Evolutionary conservation across 2,797 vertebrate genomes (phyloP).

Genomic region (Triplophysa bombifrons): DNA sequence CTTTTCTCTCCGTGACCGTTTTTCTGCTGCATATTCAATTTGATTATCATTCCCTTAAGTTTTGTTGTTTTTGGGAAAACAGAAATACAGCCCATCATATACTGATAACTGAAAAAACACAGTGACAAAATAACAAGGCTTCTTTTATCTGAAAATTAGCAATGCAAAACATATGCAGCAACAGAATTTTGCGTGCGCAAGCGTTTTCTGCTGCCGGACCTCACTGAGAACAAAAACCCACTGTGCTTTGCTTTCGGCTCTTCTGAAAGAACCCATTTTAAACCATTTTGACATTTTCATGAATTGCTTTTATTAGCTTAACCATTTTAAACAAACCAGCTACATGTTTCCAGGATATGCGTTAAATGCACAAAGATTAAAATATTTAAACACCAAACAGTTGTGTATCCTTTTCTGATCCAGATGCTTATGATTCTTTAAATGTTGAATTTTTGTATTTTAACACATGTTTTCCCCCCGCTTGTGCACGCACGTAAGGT

Average conservation of each 20-base stretch:
- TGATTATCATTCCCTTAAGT: constrained; percentile 47
- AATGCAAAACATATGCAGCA: constrained; percentile 57
- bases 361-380: constrained; percentile 33
- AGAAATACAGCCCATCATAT: constrained; percentile 30
- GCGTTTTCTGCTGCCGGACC: constrained; percentile 63
- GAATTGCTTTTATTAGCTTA: constrained; percentile 72
- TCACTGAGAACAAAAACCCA: constrained; percentile 55
- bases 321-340: constrained; percentile 64
- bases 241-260: constrained; percentile 29
- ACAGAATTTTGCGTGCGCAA: constrained; percentile 48
- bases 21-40: constrained; percentile 63
- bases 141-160: constrained; percentile 59
- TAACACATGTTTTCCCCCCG: not conserved
- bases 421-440: not conserved
- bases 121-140: constrained; percentile 31
- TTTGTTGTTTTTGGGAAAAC: constrained; percentile 17
- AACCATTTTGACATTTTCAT: constrained; percentile 67
- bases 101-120: constrained; percentile 40
- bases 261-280: constrained; percentile 59
- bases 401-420: not conserved
- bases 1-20: constrained; percentile 52
- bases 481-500: constrained; percentile 72
- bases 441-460: not conserved
- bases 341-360: not conserved
- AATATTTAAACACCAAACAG: not conserved